A percentile compares a stretch with the other conserved stretches of the same genome.
Conservation (phyloP, 1,140 invertebrate species). For the Euwallacea similis region DNA sequence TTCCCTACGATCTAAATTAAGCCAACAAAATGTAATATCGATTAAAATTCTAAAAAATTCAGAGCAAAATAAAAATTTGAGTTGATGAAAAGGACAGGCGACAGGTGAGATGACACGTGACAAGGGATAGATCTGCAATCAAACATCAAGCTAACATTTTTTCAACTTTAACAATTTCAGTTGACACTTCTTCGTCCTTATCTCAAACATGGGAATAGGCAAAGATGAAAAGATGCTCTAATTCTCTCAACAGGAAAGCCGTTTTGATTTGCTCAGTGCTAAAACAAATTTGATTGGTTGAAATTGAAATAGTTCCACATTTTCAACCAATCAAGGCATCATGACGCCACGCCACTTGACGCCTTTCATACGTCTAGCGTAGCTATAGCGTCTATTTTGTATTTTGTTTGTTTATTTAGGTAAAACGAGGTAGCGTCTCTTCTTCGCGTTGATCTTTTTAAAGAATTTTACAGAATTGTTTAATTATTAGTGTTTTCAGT, state of each 20-base stretch:
- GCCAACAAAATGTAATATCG: too few species aligned
- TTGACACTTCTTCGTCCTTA: not conserved
- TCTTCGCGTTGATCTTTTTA: constrained; percentile 8
- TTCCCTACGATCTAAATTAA: too few species aligned
- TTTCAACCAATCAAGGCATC: not conserved
- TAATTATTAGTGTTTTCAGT: too few species aligned
- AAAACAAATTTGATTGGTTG: too few species aligned
- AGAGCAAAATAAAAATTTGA: too few species aligned
- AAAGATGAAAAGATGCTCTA: not conserved
- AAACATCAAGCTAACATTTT: too few species aligned
- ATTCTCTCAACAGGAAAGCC: not conserved
- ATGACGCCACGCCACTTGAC: not conserved
- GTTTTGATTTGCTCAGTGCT: not conserved
- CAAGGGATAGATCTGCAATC: too few species aligned
- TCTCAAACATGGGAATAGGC: not conserved
- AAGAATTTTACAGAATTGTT: not conserved
- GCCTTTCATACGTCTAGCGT: constrained; percentile 3
- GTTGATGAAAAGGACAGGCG: too few species aligned
- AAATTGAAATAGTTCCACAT: not conserved
- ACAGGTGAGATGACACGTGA: too few species aligned
- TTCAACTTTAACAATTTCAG: too few species aligned
- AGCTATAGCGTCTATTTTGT: constrained; percentile 5
- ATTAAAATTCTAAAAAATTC: too few species aligned
- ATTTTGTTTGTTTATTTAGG: constrained; percentile 10
- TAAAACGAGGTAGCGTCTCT: not conserved